Evolutionary conservation across 2,888 invertebrate genomes (phyloP).

Genomic region (Perithous albicinctus): DNA sequence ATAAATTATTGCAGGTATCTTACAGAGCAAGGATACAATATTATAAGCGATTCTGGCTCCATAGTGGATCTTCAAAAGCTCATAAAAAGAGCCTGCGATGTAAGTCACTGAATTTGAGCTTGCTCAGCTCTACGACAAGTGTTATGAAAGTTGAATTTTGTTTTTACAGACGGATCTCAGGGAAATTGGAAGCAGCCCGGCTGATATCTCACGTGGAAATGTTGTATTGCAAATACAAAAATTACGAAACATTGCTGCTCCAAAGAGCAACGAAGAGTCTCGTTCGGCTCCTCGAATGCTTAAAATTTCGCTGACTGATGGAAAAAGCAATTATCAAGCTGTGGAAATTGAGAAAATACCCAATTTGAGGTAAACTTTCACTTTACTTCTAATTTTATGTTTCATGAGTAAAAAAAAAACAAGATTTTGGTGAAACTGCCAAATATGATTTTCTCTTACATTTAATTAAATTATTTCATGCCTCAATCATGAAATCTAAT

Average conservation of each 20-base stretch:
- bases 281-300: constrained; percentile 93
- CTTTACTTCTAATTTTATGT: background rate
- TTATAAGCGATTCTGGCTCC: constrained; percentile 88
- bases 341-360: constrained; percentile 91
- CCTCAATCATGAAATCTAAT: too few species aligned
- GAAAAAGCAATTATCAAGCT: constrained; percentile 91
- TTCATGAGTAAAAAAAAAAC: background rate
- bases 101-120: constrained; percentile 85
- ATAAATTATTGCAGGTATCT: constrained; percentile 87
- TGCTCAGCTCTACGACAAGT: constrained; percentile 1
- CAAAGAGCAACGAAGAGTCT: constrained; percentile 95
- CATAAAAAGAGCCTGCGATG: constrained; percentile 89
- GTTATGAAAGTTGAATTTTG: constrained; percentile 39
- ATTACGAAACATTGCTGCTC: constrained; percentile 94
- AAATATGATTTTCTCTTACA: too few species aligned
- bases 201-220: constrained; percentile 77
- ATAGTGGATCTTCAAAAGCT: constrained; percentile 88
- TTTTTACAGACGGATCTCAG: constrained; percentile 90
- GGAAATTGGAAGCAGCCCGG: constrained; percentile 90
- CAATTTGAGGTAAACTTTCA: constrained; percentile 85
- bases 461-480: too few species aligned
- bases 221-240: constrained; percentile 95
- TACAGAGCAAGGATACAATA: constrained; percentile 89
- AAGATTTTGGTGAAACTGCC: too few species aligned
- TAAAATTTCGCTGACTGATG: constrained; percentile 94